Conservation (phyloP, 2,113 vertebrate genomes). For the Chlorodrepanis virens region DNA sequence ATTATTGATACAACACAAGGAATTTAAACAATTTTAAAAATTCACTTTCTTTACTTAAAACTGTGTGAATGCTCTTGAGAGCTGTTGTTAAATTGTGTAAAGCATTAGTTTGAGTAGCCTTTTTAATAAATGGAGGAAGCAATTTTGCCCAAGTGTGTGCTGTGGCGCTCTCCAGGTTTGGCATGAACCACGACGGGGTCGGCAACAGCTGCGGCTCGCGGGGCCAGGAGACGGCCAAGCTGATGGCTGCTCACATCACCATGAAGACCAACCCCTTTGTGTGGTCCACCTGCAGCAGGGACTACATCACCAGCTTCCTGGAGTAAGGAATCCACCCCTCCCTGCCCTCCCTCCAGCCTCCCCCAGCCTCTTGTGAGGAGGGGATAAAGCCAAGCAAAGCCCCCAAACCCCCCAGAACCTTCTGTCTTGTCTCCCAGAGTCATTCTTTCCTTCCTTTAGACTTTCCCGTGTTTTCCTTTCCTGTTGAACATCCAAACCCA, state of each 20-base stretch:
- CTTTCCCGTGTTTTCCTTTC: neutral
- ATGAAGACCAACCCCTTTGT: slow-evolving; percentile 99
- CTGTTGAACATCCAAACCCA: neutral
- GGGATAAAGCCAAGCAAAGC: neutral
- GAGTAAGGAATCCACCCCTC: slow-evolving; percentile 81
- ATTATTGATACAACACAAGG: neutral
- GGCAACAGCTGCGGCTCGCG: slow-evolving; percentile 92
- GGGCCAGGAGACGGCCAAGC: slow-evolving; percentile 93
- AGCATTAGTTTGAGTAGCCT: neutral
- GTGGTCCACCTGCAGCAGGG: slow-evolving; percentile 96
- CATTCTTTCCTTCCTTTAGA: neutral
- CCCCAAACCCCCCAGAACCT: neutral
- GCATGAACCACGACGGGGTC: slow-evolving; percentile 97
- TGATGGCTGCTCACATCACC: slow-evolving; percentile 98
- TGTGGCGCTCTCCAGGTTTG: slow-evolving; percentile 79
- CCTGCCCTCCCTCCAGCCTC: neutral
- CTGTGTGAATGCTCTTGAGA: neutral
- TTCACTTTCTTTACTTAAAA: neutral
- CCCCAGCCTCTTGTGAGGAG: neutral
- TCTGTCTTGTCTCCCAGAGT: neutral
- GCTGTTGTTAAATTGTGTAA: neutral
- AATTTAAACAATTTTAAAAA: neutral
- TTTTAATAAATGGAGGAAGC: neutral
- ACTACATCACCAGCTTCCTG: slow-evolving; percentile 98
- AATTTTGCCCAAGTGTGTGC: neutral